Base-by-base conservation (phyloP, 2,113 vertebrate genomes). In the Empidonax alnorum region DNA sequence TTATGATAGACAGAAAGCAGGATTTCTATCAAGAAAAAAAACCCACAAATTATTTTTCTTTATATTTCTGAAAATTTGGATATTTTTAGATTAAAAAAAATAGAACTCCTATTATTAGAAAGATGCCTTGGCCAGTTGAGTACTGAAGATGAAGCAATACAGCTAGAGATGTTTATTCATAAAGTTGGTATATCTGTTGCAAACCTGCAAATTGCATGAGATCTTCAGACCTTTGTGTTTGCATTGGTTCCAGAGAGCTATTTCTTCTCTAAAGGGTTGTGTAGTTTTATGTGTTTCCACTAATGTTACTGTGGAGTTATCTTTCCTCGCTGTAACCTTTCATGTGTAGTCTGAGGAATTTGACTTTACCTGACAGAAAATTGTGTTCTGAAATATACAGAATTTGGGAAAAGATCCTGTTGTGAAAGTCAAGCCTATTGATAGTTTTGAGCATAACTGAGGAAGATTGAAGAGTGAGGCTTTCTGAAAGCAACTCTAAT, bases 361-460 rank as follows among this genome's bases (percentile, higher is more conserved):
- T 58, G 55, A 73, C 31, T 11, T 71, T 77, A 88, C 28, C 18
- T 84, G 44, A 55, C 18, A 52, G 47, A 87, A 93, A 81, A 84
- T 27, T 61, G 9, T 41, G 27, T 58, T 79, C 65, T 88, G 81
- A 88, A 97, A 89, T 84, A 89, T 84, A 24, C 22, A 65, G 66
- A 94, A 30, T 52, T 53, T 76, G 68, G 74, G 65, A 93, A 96
- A 93, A 67, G 49, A 62, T 79, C 33, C 17, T 96, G 12, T 75
- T 50, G 17, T 63, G 80, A 93, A 96, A 91, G 42, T 59, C 59
- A 96, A 56, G 28, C 16, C 37, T 75, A 19, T 53, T 93, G 91
- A 87, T 72, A 87, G 68, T 90, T 67, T 94, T 87, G 76, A 52
- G 12, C 71, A 10, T 93, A 96, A 94, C 77, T 96, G 23, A 63